Percentiles rank a stretch among this genome's conserved stretches.
Conservation (phyloP, 2,797 vertebrate species). For the Karalla daura region DNA sequence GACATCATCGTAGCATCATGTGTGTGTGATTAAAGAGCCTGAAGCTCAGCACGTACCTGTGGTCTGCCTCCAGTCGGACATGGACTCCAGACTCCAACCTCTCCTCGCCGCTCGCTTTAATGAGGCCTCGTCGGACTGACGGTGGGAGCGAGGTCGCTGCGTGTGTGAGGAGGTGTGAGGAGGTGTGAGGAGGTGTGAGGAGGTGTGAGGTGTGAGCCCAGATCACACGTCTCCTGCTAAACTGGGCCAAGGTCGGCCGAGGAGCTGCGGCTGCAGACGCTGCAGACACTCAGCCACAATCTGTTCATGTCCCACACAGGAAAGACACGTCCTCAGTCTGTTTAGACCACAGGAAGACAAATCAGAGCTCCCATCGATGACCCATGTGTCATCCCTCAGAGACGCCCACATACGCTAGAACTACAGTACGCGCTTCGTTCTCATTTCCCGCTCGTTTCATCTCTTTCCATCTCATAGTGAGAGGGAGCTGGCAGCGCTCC, state of each 20-base stretch:
- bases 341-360: too few relatives aligned
- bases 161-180: constrained; percentile 47
- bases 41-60: too few relatives aligned
- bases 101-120: constrained; percentile 69
- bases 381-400: too few relatives aligned
- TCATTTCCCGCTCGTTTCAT: constrained; percentile 29
- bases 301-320: constrained; percentile 17
- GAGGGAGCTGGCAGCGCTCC: constrained; percentile 18
- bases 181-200: too few relatives aligned
- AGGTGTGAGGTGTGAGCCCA: constrained; percentile 53
- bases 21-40: too few relatives aligned
- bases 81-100: too few relatives aligned
- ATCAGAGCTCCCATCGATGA: too few relatives aligned
- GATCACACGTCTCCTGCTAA: constrained; percentile 63
- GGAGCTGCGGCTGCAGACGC: constrained; percentile 41
- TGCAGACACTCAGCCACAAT: constrained; percentile 45
- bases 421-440: neutral
- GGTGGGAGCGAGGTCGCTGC: constrained; percentile 68
- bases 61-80: too few relatives aligned
- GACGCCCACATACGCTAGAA: neutral
- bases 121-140: constrained; percentile 76
- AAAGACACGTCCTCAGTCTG: too few relatives aligned
- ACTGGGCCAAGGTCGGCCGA: constrained; percentile 66
- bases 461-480: constrained; percentile 3
- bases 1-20: too few relatives aligned